A percentile compares a stretch with the other conserved stretches of the same genome.
Evolutionary conservation across 2,888 invertebrate species (phyloP).

Genomic region (Archaeoteleia sp.): DNA sequence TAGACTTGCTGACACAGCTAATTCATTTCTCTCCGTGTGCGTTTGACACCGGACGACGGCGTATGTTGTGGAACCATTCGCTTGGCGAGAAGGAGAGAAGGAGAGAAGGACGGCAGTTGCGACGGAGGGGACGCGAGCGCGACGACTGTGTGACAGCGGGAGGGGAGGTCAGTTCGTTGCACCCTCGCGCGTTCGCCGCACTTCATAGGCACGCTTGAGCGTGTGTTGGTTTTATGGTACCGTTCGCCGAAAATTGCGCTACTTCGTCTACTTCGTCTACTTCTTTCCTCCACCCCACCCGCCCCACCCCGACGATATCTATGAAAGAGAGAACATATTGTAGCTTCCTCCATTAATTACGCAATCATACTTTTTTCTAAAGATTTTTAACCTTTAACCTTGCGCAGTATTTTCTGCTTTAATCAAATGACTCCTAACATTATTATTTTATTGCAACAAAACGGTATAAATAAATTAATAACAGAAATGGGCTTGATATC

Average conservation of each 20-base stretch:
- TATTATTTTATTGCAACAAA: too few species aligned
- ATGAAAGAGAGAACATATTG: not conserved
- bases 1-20: too few species aligned
- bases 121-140: constrained; percentile 30
- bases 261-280: constrained; percentile 4
- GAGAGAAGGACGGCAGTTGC: constrained; percentile 9
- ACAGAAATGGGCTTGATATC: too few species aligned
- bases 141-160: too few species aligned
- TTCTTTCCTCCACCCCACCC: constrained; percentile 25
- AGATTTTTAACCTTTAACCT: too few species aligned
- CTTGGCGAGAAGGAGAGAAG: constrained; percentile 29
- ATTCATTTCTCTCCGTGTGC: too few species aligned
- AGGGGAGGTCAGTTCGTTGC: constrained; percentile 71
- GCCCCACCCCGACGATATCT: not conserved
- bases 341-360: too few species aligned
- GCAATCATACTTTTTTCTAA: too few species aligned
- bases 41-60: constrained; percentile 53
- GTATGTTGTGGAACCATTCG: constrained; percentile 16
- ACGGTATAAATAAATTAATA: too few species aligned
- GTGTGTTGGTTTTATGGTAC: constrained; percentile 63
- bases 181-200: constrained; percentile 68
- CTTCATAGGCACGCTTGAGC: constrained; percentile 55
- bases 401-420: too few species aligned
- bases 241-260: constrained; percentile 55
- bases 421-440: too few species aligned